phyloP scores from a whole-genome alignment of 2,113 vertebrate genomes.

The Columba livia region DNA sequence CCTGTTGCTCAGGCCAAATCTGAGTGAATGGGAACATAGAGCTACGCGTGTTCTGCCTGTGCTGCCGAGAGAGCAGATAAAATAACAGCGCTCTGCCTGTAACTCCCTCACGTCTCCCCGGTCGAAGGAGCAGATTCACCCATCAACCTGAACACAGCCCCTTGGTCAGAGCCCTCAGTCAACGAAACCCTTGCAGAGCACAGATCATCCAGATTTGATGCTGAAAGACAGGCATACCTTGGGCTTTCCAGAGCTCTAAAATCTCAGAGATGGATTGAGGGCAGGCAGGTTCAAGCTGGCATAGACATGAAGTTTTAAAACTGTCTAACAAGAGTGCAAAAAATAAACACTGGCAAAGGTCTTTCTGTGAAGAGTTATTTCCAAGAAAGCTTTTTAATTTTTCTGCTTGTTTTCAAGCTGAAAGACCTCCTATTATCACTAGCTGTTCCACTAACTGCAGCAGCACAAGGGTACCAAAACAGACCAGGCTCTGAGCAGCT shows the following conservation, averaged over 20 bases:
- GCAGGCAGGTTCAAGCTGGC: not conserved
- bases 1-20: not conserved
- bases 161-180: not conserved
- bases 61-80: not conserved
- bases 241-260: not conserved
- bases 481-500: conserved; percentile 11
- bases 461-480: conserved; percentile 11
- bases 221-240: not conserved
- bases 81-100: not conserved
- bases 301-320: not conserved
- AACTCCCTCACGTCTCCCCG: not conserved
- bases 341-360: not conserved
- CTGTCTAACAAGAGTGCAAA: not conserved
- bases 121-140: rapidly evolving
- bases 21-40: rapidly evolving
- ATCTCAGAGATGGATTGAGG: not conserved
- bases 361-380: not conserved
- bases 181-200: not conserved
- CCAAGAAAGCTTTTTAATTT: conserved; percentile 5
- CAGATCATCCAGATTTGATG: rapidly evolving
- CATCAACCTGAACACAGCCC: not conserved
- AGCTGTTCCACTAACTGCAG: not conserved
- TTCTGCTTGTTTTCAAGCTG: conserved; percentile 23
- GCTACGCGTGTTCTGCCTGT: not conserved
- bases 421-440: not conserved